Percentiles rank a stretch among this genome's conserved stretches.
These are phyloP conservation scores for Leptopterna dolabrata DNA, from an alignment of 2,888 invertebrate species.

Conservation along the genomic window DNA sequence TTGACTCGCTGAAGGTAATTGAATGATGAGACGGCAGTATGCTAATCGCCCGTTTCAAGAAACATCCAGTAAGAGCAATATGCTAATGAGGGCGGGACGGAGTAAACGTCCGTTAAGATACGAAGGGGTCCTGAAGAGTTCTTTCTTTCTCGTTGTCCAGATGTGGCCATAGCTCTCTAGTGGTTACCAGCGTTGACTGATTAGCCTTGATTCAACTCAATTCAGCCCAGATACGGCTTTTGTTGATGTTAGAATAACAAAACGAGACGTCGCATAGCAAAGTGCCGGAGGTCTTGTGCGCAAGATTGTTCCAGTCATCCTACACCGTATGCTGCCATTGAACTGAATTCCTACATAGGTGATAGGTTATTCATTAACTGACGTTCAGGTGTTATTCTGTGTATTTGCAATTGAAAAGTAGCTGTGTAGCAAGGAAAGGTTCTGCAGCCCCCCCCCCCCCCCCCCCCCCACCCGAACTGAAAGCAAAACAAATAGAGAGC, in stretches of 20 bases:
- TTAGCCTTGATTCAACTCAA: not conserved
- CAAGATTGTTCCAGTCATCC: too few relatives aligned
- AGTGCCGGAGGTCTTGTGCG: too few relatives aligned
- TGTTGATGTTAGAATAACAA: not conserved
- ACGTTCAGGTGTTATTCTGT: too few relatives aligned
- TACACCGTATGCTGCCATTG: too few relatives aligned
- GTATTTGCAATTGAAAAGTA: too few relatives aligned
- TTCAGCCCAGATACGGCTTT: not conserved
- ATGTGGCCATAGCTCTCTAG: not conserved
- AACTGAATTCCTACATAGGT: too few relatives aligned
- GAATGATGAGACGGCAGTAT: conserved; percentile 45
- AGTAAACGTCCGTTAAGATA: not conserved
- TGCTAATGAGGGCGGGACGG: conserved; percentile 17
- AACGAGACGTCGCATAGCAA: too few relatives aligned
- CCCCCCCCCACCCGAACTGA: too few relatives aligned
- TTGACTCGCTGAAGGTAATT: conserved; percentile 30
- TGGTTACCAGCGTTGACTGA: not conserved
- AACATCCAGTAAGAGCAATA: conserved; percentile 16
- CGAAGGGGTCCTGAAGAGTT: not conserved
- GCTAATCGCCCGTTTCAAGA: conserved; percentile 19
- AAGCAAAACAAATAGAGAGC: too few relatives aligned
- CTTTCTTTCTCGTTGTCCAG: not conserved
- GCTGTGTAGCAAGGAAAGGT: too few relatives aligned
- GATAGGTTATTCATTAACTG: too few relatives aligned
- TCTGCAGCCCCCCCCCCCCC: too few relatives aligned